phyloP scores from a whole-genome alignment of 2,888 invertebrate genomes.

The Drosophila heteroneura region DNA sequence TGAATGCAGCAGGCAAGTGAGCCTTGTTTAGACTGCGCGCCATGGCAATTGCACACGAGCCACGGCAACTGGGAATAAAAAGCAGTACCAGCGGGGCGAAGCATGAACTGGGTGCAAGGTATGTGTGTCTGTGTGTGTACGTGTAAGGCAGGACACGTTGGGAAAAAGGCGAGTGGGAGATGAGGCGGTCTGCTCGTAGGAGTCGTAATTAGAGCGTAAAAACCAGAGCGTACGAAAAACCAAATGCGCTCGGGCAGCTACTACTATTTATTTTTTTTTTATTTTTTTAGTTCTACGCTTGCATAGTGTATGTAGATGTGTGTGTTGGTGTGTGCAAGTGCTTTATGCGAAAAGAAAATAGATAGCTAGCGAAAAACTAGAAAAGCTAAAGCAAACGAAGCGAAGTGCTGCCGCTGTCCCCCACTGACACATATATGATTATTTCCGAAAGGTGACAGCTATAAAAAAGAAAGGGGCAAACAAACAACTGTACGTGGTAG shows the following conservation, averaged over 20 bases:
- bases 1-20: conserved; percentile 78
- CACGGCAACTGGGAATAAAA: conserved; percentile 50
- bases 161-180: conserved; percentile 2
- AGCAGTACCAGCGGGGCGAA: conserved; percentile 46
- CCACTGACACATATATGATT: conserved; percentile 80
- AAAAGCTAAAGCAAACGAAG: conserved; percentile 79
- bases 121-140: conserved; percentile 11
- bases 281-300: conserved; percentile 35
- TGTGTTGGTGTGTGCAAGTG: conserved; percentile 54
- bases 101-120: background rate
- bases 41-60: conserved; percentile 76
- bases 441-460: conserved; percentile 82
- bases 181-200: conserved; percentile 49
- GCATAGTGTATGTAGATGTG: conserved; percentile 42
- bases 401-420: conserved; percentile 67
- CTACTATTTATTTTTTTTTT: conserved; percentile 62
- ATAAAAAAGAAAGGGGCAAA: conserved; percentile 64
- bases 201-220: conserved; percentile 85
- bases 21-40: conserved; percentile 78
- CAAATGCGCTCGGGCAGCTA: conserved; percentile 77
- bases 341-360: conserved; percentile 78
- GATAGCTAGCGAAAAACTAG: conserved; percentile 76
- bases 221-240: conserved; percentile 83
- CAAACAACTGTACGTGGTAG: conserved; percentile 37
- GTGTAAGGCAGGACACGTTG: conserved; percentile 17